phyloP scores from a whole-genome alignment of 2,113 vertebrate genomes.

The Tautogolabrus adspersus region DNA sequence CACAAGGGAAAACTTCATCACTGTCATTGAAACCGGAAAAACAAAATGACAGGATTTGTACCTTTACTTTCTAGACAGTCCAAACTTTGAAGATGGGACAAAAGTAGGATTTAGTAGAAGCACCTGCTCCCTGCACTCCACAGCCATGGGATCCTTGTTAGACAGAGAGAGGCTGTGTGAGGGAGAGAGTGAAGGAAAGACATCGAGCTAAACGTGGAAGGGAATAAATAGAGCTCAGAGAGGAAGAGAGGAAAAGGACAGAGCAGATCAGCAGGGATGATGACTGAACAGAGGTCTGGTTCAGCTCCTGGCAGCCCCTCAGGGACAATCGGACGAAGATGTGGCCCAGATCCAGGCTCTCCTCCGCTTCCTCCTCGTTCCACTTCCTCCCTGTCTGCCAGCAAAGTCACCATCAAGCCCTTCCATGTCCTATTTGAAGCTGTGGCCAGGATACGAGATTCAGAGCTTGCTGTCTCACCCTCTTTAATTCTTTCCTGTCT shows the following conservation, averaged over 20 bases:
- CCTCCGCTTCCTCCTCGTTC: conserved; percentile 36
- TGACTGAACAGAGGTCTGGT: conserved; percentile 55
- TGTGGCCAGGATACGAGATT: conserved; percentile 52
- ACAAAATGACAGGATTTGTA: neutral
- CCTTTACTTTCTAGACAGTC: neutral
- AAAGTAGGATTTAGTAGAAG: conserved; percentile 11
- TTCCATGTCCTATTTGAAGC: conserved; percentile 44
- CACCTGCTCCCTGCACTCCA: conserved; percentile 42
- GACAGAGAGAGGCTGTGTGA: conserved; percentile 44
- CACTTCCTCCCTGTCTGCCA: conserved; percentile 31
- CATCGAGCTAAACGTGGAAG: neutral
- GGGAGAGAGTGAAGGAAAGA: neutral
- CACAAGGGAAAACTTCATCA: neutral
- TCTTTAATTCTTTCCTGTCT: conserved; percentile 44
- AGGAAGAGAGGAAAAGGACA: neutral
- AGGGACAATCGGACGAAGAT: conserved; percentile 50
- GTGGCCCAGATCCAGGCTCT: conserved; percentile 54
- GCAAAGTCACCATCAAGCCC: conserved; percentile 43
- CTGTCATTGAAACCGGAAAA: neutral
- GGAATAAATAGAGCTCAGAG: neutral
- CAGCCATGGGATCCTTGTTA: neutral
- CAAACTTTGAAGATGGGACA: neutral
- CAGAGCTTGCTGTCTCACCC: conserved; percentile 22
- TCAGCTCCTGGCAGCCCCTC: conserved; percentile 53
- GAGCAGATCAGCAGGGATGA: conserved; percentile 45